Conservation (phyloP, 2,797 vertebrate species). For the Alosa sapidissima region DNA sequence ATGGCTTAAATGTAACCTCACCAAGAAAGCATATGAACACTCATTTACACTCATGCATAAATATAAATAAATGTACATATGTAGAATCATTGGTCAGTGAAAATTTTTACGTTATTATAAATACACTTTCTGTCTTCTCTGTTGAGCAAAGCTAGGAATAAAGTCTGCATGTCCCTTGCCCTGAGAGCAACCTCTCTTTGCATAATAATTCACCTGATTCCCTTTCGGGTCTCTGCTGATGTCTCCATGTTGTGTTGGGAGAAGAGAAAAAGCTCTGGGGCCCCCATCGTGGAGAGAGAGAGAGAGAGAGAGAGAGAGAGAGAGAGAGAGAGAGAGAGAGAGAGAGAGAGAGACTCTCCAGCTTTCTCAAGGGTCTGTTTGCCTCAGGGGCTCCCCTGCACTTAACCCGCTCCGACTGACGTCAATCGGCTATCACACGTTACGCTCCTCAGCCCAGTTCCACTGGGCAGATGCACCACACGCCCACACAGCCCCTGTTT, state of each 20-base stretch:
- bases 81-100: too few relatives aligned
- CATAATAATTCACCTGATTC: not conserved
- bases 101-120: not conserved
- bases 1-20: not conserved
- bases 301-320: not conserved
- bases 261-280: not conserved
- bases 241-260: not conserved
- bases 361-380: slow-evolving; percentile 8
- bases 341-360: not conserved
- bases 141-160: not conserved
- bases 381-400: not conserved
- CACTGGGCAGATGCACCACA: not conserved
- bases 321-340: not conserved
- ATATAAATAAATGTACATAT: too few relatives aligned
- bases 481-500: not conserved
- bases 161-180: not conserved
- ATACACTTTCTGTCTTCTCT: not conserved
- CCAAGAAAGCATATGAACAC: not conserved
- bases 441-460: not conserved
- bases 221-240: not conserved
- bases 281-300: not conserved
- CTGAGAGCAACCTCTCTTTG: not conserved
- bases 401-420: not conserved
- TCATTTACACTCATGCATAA: not conserved
- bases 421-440: not conserved